phyloP scores from a whole-genome alignment of 2,888 invertebrate species.

The Drosophila histrio region DNA sequence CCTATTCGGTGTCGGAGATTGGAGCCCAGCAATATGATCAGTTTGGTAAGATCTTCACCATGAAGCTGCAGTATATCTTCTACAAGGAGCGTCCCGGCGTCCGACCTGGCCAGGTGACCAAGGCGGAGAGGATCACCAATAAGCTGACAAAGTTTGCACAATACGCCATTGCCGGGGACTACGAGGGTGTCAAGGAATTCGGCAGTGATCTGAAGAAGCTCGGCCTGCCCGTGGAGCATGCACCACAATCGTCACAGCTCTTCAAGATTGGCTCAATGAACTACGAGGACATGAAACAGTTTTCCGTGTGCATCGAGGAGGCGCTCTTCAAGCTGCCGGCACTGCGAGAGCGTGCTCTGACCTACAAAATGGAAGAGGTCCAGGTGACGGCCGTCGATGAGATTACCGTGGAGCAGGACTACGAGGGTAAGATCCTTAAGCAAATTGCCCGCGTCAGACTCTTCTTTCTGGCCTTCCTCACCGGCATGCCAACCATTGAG shows the following conservation, averaged over 20 bases:
- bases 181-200: constrained; percentile 96
- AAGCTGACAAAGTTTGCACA: constrained; percentile 97
- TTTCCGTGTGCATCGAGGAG: constrained; percentile 96
- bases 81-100: constrained; percentile 99
- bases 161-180: constrained; percentile 96
- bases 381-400: constrained; percentile 97
- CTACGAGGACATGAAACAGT: constrained; percentile 95
- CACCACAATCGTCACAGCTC: constrained; percentile 97
- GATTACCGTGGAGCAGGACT: constrained; percentile 94
- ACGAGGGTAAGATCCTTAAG: constrained; percentile 91
- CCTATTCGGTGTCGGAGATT: constrained; percentile 97
- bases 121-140: constrained; percentile 95
- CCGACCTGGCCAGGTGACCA: constrained; percentile 96
- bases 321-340: constrained; percentile 93
- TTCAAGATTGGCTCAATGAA: constrained; percentile 96
- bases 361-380: constrained; percentile 98
- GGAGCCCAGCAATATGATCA: constrained; percentile 99
- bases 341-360: constrained; percentile 93
- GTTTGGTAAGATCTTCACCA: constrained; percentile 99
- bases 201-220: constrained; percentile 96
- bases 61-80: constrained; percentile 97
- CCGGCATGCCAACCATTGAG: constrained; percentile 98
- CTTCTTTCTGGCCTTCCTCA: constrained; percentile 98
- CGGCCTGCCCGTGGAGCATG: constrained; percentile 98
- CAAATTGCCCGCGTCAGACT: constrained; percentile 97